Conservation (phyloP, 2,888 invertebrate species). For the Harpalus rubripes region DNA sequence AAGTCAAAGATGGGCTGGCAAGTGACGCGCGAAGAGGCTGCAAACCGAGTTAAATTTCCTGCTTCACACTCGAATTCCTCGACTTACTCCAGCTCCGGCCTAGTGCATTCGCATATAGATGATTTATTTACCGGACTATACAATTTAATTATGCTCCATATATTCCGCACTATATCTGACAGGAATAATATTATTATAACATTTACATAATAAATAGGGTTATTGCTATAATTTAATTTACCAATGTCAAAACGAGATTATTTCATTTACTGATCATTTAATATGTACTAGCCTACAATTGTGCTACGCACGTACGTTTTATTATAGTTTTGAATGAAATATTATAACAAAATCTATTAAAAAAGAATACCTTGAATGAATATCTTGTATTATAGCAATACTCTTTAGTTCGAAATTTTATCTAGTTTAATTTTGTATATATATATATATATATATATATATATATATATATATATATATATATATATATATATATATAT, state of each 20-base stretch:
- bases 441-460: too few relatives aligned
- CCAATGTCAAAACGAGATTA: neutral
- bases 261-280: too few relatives aligned
- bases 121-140: neutral
- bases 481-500: too few relatives aligned
- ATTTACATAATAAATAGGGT: neutral
- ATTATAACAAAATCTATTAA: too few relatives aligned
- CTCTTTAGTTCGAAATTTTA: too few relatives aligned
- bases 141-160: neutral
- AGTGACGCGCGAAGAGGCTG: slow-evolving; percentile 6
- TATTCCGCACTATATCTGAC: neutral
- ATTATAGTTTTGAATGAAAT: too few relatives aligned
- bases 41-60: slow-evolving; percentile 51
- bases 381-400: too few relatives aligned
- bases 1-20: slow-evolving; percentile 14
- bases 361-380: too few relatives aligned
- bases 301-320: too few relatives aligned
- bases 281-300: too few relatives aligned
- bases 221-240: neutral
- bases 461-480: too few relatives aligned
- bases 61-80: slow-evolving; percentile 51
- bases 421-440: too few relatives aligned
- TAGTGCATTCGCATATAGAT: slow-evolving; percentile 2
- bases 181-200: neutral
- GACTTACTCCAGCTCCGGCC: neutral